A percentile compares a stretch with the other conserved stretches of the same genome.
These are phyloP conservation scores for Apis mellifera DNA, from an alignment of 1,140 invertebrate species.

Conservation along the genomic window DNA sequence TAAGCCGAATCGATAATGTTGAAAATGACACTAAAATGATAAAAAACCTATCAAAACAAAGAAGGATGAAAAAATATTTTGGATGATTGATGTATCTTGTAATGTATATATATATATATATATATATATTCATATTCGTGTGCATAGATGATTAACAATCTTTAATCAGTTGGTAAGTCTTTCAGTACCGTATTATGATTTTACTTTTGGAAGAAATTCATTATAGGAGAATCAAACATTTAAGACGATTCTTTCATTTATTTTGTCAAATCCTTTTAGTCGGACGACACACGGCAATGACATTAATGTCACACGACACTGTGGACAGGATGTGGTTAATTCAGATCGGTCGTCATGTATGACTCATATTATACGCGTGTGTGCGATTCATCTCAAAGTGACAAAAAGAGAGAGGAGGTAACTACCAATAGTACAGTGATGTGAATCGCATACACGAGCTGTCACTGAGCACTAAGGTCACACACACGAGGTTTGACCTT, in stretches of 20 bases:
- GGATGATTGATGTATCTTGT: too few relatives aligned
- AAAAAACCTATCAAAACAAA: too few relatives aligned
- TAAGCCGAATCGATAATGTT: not conserved
- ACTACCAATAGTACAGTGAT: slow-evolving; percentile 53
- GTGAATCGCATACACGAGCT: slow-evolving; percentile 50
- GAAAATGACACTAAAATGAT: not conserved
- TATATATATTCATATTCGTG: too few relatives aligned
- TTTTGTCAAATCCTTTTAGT: slow-evolving; percentile 55
- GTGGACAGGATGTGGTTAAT: slow-evolving; percentile 79
- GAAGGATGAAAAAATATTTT: too few relatives aligned
- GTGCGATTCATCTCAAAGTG: slow-evolving; percentile 54
- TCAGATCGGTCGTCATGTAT: slow-evolving; percentile 76
- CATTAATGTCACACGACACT: slow-evolving; percentile 76
- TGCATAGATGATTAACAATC: not conserved
- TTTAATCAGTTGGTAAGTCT: not conserved
- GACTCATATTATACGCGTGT: slow-evolving; percentile 74
- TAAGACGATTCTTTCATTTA: slow-evolving; percentile 61
- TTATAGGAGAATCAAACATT: slow-evolving; percentile 28
- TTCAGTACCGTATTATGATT: not conserved
- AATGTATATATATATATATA: too few relatives aligned
- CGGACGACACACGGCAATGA: slow-evolving; percentile 72
- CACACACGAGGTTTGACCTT: slow-evolving; percentile 70
- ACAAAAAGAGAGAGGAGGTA: slow-evolving; percentile 53
- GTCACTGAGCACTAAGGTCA: slow-evolving; percentile 56
- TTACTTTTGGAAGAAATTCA: slow-evolving; percentile 6